Evolutionary conservation across 2,113 vertebrate species (phyloP), one percentile per base, ranked within the genome.

Genomic region (Sapayoa aenigma): DNA sequence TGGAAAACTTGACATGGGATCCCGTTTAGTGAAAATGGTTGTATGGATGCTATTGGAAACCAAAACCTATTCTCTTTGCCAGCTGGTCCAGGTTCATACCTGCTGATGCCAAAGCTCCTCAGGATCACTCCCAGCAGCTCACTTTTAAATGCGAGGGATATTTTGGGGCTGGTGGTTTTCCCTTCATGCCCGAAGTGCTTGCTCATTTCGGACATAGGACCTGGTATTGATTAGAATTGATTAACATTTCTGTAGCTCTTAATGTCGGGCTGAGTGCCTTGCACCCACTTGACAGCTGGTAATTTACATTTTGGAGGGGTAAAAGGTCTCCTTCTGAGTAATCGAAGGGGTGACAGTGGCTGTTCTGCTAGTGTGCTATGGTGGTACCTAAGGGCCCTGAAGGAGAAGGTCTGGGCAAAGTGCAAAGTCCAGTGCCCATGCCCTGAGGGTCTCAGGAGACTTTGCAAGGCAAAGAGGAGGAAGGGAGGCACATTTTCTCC

Each of bases 311-410:
- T 42, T n/a, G n/a, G 39, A 93, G 79, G 30, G 85, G 49, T 80
- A 41, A 82, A 87, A 94, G 71, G 20, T 72, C 62, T 68, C 1
- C 0, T 59, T 49, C 31, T 22, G 23, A 41, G 22, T 58, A n/a
- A 81, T 9, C 0, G 0, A 77, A 83, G 49, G 9, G 14, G 17
- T 91, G 42, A 50, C 18, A 63, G 50, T 0, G 0, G 5, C 19
- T 46, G 52, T 41, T 59, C 49, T 82, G 81, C 53, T 68, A n/a
- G 60, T 0, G 2, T 74, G 60, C 33, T 8, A 1, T 41, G 47
- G 25, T 82, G 49, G 41, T 56, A 41, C 30, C 21, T 4, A 17
- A 12, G 44, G 27, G 30, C 46, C n/a, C 30, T 47, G 37, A 49
- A 72, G 66, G n/a, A 59, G 31, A 31, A 47, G 12, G 8, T 67